These are phyloP conservation scores for Himalopsyche phryganea DNA, from an alignment of 1,140 invertebrate species.

Conservation along the genomic window DNA sequence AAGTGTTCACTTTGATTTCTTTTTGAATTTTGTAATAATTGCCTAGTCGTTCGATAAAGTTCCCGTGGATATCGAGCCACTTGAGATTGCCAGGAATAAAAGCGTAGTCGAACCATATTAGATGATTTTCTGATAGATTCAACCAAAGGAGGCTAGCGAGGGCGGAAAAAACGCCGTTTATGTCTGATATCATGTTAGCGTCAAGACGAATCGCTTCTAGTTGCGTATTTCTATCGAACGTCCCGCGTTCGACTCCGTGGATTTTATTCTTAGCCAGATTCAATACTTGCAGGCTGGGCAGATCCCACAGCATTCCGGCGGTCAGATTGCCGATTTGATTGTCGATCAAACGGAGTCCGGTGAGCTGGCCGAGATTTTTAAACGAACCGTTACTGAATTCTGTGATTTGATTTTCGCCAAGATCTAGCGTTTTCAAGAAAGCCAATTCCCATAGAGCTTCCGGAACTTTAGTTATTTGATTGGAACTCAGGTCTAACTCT, in stretches of 20 bases:
- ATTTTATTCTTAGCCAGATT: constrained; percentile 87
- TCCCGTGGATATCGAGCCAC: constrained; percentile 86
- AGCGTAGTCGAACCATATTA: constrained; percentile 88
- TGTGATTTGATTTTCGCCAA: constrained; percentile 82
- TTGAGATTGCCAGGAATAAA: constrained; percentile 83
- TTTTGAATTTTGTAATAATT: constrained; percentile 83
- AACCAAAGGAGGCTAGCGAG: constrained; percentile 77
- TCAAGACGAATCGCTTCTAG: constrained; percentile 83
- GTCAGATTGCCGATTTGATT: constrained; percentile 84
- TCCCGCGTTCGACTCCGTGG: constrained; percentile 73
- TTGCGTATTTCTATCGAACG: constrained; percentile 74
- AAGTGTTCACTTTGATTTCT: constrained; percentile 73
- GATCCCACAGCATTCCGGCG: constrained; percentile 79
- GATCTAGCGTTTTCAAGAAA: constrained; percentile 79
- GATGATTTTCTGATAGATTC: constrained; percentile 86
- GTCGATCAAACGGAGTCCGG: constrained; percentile 77
- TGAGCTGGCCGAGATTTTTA: constrained; percentile 77
- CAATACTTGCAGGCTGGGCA: constrained; percentile 76
- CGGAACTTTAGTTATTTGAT: constrained; percentile 76
- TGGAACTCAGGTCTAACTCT: constrained; percentile 84
- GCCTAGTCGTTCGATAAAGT: constrained; percentile 78
- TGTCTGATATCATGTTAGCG: constrained; percentile 80
- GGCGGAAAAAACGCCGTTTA: constrained; percentile 81
- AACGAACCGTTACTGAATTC: constrained; percentile 78
- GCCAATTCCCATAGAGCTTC: constrained; percentile 76